Percentiles rank a stretch among this genome's conserved stretches.
Conservation (phyloP, 2,888 invertebrate species). For the Scaptomyza cyrtandrae region DNA sequence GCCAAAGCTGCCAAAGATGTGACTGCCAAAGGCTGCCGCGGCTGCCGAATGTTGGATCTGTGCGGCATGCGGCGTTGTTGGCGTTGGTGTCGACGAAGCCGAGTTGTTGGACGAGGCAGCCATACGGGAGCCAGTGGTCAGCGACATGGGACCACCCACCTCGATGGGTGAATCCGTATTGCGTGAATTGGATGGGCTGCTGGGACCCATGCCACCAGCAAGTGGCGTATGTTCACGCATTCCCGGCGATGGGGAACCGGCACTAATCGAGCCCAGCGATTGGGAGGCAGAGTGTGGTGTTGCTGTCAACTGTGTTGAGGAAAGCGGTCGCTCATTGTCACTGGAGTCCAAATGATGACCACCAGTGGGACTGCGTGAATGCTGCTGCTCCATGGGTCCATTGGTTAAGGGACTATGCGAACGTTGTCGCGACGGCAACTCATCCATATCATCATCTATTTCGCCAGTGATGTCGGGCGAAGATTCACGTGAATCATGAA, state of each 20-base stretch:
- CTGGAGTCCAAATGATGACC: slow-evolving; percentile 79
- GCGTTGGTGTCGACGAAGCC: slow-evolving; percentile 74
- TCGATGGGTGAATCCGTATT: slow-evolving; percentile 87
- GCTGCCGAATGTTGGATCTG: slow-evolving; percentile 83
- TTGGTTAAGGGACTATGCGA: slow-evolving; percentile 81
- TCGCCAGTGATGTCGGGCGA: slow-evolving; percentile 85
- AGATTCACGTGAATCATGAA: slow-evolving; percentile 84
- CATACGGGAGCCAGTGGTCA: slow-evolving; percentile 77
- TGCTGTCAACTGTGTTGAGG: slow-evolving; percentile 83
- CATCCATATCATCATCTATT: slow-evolving; percentile 83
- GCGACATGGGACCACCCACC: slow-evolving; percentile 84
- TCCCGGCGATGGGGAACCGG: slow-evolving; percentile 84
- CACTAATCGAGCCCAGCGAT: slow-evolving; percentile 86
- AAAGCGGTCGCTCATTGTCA: slow-evolving; percentile 84
- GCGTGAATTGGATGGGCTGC: slow-evolving; percentile 87
- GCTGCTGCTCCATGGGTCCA: slow-evolving; percentile 72
- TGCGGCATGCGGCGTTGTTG: slow-evolving; percentile 71
- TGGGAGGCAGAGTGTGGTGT: slow-evolving; percentile 83
- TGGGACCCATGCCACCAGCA: slow-evolving; percentile 75
- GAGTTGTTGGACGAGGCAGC: slow-evolving; percentile 69
- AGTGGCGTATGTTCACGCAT: slow-evolving; percentile 82
- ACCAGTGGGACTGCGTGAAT: slow-evolving; percentile 81
- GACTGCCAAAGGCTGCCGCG: slow-evolving; percentile 87
- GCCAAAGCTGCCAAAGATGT: slow-evolving; percentile 88
- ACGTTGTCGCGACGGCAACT: slow-evolving; percentile 73